Conservation (phyloP, 92 coral and sea anemone species). For the Porites cylindrica region DNA sequence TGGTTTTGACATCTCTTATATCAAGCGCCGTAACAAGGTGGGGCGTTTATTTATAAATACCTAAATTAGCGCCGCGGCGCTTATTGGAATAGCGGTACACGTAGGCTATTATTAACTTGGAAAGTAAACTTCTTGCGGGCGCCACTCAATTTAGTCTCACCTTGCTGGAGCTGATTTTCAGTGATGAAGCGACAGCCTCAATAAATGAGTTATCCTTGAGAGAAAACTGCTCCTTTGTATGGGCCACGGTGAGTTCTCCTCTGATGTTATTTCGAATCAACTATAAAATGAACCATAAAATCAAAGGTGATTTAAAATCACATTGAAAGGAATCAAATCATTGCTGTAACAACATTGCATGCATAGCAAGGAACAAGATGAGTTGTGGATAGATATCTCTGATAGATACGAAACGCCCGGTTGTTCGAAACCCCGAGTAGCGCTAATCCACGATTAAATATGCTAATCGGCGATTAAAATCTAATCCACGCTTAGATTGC, state of each 20-base stretch:
- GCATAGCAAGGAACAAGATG: neutral
- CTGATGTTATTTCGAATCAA: conserved; percentile 84
- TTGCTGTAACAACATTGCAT: too few species aligned
- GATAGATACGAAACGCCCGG: neutral
- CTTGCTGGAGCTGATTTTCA: conserved; percentile 83
- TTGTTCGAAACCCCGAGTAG: conserved; percentile 16
- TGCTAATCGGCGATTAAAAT: conserved; percentile 13
- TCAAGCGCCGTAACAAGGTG: too few species aligned
- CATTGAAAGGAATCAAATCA: neutral
- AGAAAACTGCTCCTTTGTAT: conserved; percentile 92
- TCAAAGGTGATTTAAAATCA: too few species aligned
- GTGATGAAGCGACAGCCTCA: conserved; percentile 89
- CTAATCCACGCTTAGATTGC: conserved; percentile 1
- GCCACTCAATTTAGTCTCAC: conserved; percentile 22
- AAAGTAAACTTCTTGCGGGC: too few species aligned
- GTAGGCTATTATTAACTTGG: too few species aligned
- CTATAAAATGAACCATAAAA: conserved; percentile 44
- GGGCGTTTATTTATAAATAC: too few species aligned
- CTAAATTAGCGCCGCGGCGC: too few species aligned
- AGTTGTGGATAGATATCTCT: neutral
- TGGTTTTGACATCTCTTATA: too few species aligned
- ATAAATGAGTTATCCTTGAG: conserved; percentile 90
- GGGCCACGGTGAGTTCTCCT: conserved; percentile 96
- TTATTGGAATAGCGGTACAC: too few species aligned
- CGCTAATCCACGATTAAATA: conserved; percentile 25